Evolutionary conservation across 2,888 invertebrate species (phyloP).

Genomic region (Teinopalpus imperialis): DNA sequence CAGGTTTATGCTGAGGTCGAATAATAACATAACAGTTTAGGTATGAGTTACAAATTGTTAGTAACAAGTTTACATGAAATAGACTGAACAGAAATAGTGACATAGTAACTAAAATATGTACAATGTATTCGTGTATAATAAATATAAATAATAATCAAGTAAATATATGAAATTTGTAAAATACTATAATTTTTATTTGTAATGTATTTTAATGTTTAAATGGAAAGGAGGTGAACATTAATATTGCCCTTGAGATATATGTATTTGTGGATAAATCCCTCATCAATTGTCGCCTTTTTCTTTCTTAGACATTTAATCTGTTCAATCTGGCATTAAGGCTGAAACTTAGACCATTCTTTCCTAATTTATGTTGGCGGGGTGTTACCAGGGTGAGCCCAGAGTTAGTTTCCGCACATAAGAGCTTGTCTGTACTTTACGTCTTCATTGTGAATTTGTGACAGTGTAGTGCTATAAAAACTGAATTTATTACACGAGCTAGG

Average conservation of each 20-base stretch:
- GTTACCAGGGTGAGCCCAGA: constrained; percentile 34
- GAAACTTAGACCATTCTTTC: constrained; percentile 69
- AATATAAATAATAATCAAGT: no score
- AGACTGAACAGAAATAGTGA: no score
- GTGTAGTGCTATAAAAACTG: constrained; percentile 1
- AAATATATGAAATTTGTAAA: no score
- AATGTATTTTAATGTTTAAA: no score
- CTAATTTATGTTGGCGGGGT: constrained; percentile 60
- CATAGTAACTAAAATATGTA: no score
- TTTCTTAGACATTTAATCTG: constrained; percentile 64
- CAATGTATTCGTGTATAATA: no score
- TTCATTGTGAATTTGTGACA: constrained; percentile 17
- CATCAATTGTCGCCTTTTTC: constrained; percentile 48
- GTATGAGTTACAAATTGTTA: no score
- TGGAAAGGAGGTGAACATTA: no score
- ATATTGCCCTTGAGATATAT: constrained; percentile 11
- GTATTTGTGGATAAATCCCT: constrained; percentile 32
- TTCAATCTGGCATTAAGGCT: constrained; percentile 70
- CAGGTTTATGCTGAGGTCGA: no score
- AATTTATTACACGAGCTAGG: constrained; percentile 13
- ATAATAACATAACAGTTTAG: no score
- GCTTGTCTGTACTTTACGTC: constrained; percentile 15
- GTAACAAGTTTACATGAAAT: no score
- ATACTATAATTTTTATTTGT: no score
- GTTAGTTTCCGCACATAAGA: constrained; percentile 22